These are phyloP conservation scores for Catharus minimus DNA, from an alignment of 2,113 vertebrate species.

Conservation along the genomic window DNA sequence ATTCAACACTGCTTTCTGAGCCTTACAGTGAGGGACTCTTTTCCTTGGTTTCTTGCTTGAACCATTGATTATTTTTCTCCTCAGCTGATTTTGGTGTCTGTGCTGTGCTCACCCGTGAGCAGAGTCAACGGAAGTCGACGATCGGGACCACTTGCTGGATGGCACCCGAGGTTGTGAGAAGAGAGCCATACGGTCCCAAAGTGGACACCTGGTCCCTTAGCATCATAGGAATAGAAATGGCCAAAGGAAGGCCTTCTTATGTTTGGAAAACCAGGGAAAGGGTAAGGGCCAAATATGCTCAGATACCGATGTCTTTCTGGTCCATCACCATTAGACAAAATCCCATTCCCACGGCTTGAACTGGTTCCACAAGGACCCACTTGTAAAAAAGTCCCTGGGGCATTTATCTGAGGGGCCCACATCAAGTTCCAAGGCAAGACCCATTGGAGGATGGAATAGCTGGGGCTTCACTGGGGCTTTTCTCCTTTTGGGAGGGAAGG, in stretches of 20 bases:
- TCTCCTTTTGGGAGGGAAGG: no score
- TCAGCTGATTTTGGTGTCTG: not conserved
- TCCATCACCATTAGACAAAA: not conserved
- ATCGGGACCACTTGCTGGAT: not conserved
- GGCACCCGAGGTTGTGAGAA: not conserved
- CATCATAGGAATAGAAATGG: not conserved
- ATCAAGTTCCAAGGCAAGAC: not conserved
- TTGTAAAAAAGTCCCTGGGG: not conserved
- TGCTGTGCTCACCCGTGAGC: no score
- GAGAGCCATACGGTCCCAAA: not conserved
- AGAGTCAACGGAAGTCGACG: fast-evolving
- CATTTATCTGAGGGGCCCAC: not conserved
- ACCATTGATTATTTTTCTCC: not conserved
- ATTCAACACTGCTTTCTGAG: fast-evolving
- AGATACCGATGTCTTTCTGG: fast-evolving
- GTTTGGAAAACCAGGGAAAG: fast-evolving
- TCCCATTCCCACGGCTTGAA: not conserved
- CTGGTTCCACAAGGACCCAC: not conserved
- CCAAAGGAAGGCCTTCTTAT: not conserved
- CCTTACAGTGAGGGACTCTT: not conserved
- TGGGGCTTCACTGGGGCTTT: not conserved
- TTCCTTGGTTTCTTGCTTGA: not conserved
- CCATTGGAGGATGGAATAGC: not conserved
- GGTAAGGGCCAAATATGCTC: not conserved
- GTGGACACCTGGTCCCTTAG: not conserved